These are phyloP conservation scores for Megalopta genalis DNA, from an alignment of 1,140 invertebrate species.

Conservation along the genomic window DNA sequence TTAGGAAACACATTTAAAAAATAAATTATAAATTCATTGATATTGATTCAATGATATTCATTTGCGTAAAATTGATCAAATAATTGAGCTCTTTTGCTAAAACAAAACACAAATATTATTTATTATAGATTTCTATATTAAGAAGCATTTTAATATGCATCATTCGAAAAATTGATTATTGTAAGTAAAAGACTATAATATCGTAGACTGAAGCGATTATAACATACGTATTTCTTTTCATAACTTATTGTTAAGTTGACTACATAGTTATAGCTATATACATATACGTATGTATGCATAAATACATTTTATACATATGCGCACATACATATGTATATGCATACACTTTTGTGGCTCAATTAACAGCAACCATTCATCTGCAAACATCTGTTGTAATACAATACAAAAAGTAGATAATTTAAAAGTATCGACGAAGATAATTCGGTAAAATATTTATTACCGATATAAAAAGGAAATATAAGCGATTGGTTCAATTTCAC, in stretches of 20 bases:
- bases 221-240: conserved; percentile 6
- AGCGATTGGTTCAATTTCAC: conserved; percentile 6
- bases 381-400: not conserved
- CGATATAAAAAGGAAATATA: conserved; percentile 26
- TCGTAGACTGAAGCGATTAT: conserved; percentile 9
- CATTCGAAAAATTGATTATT: not conserved
- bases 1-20: conserved; percentile 23
- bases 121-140: not conserved
- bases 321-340: no score
- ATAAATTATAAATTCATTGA: conserved; percentile 31
- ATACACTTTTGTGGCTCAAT: not conserved
- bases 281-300: no score
- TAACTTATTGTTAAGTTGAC: conserved; percentile 32
- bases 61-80: not conserved
- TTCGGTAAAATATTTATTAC: conserved; percentile 27
- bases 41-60: not conserved
- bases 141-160: conserved; percentile 8
- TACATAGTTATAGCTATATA: not conserved
- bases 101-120: not conserved
- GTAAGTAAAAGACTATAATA: conserved; percentile 14
- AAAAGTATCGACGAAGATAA: conserved; percentile 7
- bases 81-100: not conserved
- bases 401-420: conserved; percentile 19
- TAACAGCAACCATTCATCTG: not conserved
- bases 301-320: not conserved